A percentile compares a stretch with the other conserved stretches of the same genome.
Conservation (phyloP, 2,113 vertebrate genomes). For the Carassius carassius region DNA sequence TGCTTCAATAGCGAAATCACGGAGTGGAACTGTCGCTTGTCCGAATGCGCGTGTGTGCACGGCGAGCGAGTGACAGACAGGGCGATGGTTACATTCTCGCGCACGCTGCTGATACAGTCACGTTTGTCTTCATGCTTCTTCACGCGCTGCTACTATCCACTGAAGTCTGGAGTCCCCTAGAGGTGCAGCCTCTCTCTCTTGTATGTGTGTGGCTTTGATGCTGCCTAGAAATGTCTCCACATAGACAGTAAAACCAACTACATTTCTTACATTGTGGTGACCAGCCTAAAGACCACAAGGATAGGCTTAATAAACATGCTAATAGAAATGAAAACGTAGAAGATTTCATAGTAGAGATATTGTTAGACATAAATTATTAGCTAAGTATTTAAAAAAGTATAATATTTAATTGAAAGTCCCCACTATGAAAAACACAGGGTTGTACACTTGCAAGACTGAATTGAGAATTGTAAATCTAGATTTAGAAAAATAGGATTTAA, state of each 20-base stretch:
- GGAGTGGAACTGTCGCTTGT: conserved; percentile 2
- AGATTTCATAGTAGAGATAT: background rate
- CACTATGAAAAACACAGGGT: background rate
- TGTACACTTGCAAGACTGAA: background rate
- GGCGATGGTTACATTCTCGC: conserved; percentile 39
- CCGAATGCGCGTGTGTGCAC: background rate
- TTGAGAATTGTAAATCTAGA: background rate
- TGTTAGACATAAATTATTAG: background rate
- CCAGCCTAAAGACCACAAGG: background rate
- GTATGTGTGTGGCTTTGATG: background rate
- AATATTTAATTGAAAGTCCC: background rate
- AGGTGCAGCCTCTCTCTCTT: conserved; percentile 41
- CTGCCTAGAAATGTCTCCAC: background rate
- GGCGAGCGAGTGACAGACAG: background rate
- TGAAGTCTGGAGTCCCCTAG: conserved; percentile 64
- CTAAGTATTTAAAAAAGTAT: background rate
- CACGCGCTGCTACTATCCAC: conserved; percentile 16
- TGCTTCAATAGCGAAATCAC: conserved; percentile 12
- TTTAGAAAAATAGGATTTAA: background rate
- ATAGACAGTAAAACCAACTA: background rate
- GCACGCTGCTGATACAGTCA: conserved; percentile 32
- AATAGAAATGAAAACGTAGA: background rate
- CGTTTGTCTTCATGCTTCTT: conserved; percentile 42
- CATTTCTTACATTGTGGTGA: background rate
- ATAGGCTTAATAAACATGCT: background rate